Evolutionary conservation across 2,113 vertebrate species (phyloP), one percentile per base, ranked within the genome.

Genomic region (Eptesicus fuscus): DNA sequence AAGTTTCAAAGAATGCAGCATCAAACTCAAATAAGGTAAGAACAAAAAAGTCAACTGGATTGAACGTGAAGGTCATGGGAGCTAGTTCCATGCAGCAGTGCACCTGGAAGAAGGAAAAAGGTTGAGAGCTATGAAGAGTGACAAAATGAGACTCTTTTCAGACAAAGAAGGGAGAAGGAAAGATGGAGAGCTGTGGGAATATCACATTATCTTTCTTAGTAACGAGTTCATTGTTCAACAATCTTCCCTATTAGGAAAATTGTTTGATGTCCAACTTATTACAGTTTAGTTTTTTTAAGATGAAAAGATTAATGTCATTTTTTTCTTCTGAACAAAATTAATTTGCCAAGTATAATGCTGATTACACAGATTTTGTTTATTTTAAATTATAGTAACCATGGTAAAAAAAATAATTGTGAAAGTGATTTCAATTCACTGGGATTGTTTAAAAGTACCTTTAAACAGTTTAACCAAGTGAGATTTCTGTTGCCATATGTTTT

Each of bases 371-470:
- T 67, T 51, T 88, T 49, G 16, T 77, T 90, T 96, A 44, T 83
- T 83, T 95, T 91, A 76, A 85, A 89, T 91, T 78, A 76, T 22
- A 74, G 51, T 74, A 83, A 70, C 22, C 65, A 49, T 71, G n/a
- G 49, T 63, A 86, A 78, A 94, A 78, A 93, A 28, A 61, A 61
- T 65, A 56, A 40, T 32, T 83, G 18, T 80, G 37, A 53, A 88
- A 92, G 71, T 71, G 5, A 92, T 83, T 92, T 80, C 71, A 84
- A 5, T 73, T 71, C 76, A 73, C 51, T 92, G 28, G 61, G 40
- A 84, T 92, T 93, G 71, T 23, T 85, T 84, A 83, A 22, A 83
- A 94, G 44, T 59, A 90, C 40, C 51, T 88, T 7, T 59, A 67
- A 85, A 53, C 32, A 88, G 3, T 90, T 84, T 63, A 47, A 65